Evolutionary conservation across 2,113 vertebrate genomes (phyloP), one percentile per base, ranked within the genome.

Genomic region (Cichladusa arquata): DNA sequence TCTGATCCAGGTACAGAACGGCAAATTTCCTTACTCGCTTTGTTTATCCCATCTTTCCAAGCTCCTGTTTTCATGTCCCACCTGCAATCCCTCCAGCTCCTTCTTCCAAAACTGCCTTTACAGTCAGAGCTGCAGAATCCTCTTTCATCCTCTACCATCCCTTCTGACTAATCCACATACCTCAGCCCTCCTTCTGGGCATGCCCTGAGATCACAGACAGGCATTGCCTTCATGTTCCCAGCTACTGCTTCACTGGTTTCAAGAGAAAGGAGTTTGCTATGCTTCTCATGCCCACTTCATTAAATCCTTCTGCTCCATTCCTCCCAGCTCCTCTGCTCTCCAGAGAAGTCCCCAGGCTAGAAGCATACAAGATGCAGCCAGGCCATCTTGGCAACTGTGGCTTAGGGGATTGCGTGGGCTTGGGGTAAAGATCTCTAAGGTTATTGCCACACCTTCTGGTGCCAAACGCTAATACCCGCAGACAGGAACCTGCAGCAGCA

Each of bases 81-180:
- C 69, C 91, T 93, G 84, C 78, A 91, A 80, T 77, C 67, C 80
- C 57, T 89, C 83, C 58, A 95, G 78, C 86, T 92, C 54, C 88
- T 80, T 78, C 96, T 91, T 92, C 93, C 54, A 62, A 86, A 82
- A 69, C 61, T 62, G 78, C 91, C 71, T 77, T 82, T 93, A 76
- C 86, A 71, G 65, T 66, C 33, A 44, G 54, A 77, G 67, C 88
- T 81, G 48, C 79, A 20, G 44, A 87, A 83, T 36, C 60, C 67
- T 67, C 94, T 81, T 96, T 96, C 82, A 95, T 92, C 73, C 62
- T 83, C 66, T 47, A 78, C 62, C 58, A 50, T 51, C 62, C 38
- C 84, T 70, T 88, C 77, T 79, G 73, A 86, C 67, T 88, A 81
- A 79, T 64, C 71, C 83, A 69, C 69, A 67, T 29, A 81, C 57